Evolutionary conservation across 2,113 vertebrate species (phyloP).

Genomic region (Mola mola): DNA sequence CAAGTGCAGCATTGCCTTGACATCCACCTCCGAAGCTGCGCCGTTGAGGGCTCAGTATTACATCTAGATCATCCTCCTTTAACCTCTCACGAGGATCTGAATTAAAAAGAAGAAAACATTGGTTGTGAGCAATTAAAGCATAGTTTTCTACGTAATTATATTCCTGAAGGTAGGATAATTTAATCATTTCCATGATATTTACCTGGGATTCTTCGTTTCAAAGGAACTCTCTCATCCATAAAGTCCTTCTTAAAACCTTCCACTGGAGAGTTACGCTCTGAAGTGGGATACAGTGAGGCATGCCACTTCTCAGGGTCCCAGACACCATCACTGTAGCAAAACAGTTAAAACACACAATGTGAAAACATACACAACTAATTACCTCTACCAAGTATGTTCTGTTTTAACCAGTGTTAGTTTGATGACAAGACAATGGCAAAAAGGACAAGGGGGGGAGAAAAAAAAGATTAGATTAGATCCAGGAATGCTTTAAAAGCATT

Average conservation of each 20-base stretch:
- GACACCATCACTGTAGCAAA: slow-evolving; percentile 88
- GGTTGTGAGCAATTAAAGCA: neutral
- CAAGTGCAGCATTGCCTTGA: slow-evolving; percentile 84
- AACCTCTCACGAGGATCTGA: slow-evolving; percentile 94
- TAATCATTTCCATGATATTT: slow-evolving; percentile 26
- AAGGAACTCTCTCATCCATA: slow-evolving; percentile 86
- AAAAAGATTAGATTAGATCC: too few relatives aligned
- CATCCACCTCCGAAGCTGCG: slow-evolving; percentile 98
- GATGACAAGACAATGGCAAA: too few relatives aligned
- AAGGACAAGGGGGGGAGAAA: too few relatives aligned
- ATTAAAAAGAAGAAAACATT: neutral
- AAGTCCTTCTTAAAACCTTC: slow-evolving; percentile 93
- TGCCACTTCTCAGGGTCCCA: slow-evolving; percentile 99
- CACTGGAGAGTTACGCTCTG: slow-evolving; percentile 89
- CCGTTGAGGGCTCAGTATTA: slow-evolving; percentile 94
- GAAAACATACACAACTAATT: neutral
- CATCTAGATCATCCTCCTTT: slow-evolving; percentile 96
- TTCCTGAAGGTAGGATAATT: neutral
- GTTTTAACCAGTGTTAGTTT: too few relatives aligned
- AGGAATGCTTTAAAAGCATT: too few relatives aligned
- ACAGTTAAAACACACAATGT: slow-evolving; percentile 1
- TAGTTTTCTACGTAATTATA: neutral
- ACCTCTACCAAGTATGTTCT: too few relatives aligned
- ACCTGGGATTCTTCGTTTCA: slow-evolving; percentile 94
- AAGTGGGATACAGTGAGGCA: slow-evolving; percentile 92